These are phyloP conservation scores for Apoda limacodes DNA, from an alignment of 2,888 invertebrate genomes.

Conservation along the genomic window DNA sequence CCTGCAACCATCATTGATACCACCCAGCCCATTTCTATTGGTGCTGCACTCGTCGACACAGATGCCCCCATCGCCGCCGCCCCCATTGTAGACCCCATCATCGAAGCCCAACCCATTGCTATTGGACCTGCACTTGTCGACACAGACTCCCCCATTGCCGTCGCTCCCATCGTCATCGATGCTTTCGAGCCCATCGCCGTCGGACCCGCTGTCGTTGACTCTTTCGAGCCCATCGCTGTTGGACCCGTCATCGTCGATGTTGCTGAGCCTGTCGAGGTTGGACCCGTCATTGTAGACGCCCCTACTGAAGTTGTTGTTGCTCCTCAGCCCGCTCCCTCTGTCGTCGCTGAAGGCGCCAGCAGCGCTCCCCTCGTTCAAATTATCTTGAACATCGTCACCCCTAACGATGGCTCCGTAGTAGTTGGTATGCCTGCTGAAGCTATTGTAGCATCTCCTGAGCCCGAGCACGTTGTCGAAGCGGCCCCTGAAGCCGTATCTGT, in stretches of 20 bases:
- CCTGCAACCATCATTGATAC: conserved; percentile 17
- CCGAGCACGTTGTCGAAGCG: conserved; percentile 4
- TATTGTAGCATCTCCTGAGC: conserved; percentile 12
- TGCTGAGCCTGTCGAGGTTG: conserved; percentile 13
- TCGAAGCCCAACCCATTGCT: no score
- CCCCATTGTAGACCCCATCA: no score
- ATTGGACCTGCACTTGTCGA: no score
- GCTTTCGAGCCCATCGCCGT: conserved; percentile 5
- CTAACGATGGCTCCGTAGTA: conserved; percentile 9
- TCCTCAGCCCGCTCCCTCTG: conserved; percentile 8
- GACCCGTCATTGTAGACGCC: conserved; percentile 9
- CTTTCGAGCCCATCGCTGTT: conserved; percentile 7
- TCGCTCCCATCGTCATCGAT: not conserved
- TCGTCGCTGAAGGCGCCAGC: no score
- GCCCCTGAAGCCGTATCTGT: conserved; percentile 9
- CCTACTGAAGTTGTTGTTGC: not conserved
- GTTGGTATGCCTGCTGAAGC: no score
- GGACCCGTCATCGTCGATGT: conserved; percentile 10
- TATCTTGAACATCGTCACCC: conserved; percentile 21
- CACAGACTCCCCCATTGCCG: conserved; percentile 2
- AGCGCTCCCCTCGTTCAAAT: no score
- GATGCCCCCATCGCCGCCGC: no score
- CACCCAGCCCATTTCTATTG: conserved; percentile 11
- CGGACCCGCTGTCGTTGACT: conserved; percentile 18
- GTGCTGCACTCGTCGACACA: conserved; percentile 19